Evolutionary conservation across 2,888 invertebrate genomes (phyloP).

Genomic region (Aspidiotus destructor): DNA sequence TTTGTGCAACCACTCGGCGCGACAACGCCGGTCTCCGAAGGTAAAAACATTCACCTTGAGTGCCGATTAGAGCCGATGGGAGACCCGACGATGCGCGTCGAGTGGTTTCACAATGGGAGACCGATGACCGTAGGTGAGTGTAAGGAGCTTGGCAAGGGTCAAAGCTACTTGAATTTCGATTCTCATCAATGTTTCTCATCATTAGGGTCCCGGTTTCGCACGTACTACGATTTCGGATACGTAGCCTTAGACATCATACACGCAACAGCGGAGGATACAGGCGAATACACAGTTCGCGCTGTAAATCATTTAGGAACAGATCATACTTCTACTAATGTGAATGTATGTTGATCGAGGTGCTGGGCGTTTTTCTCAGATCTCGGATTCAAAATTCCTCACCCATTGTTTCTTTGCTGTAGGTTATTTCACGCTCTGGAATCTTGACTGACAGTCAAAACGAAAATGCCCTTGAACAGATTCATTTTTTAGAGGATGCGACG

Average conservation of each 20-base stretch:
- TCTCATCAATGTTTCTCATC: not conserved
- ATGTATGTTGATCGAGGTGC: slow-evolving; percentile 44
- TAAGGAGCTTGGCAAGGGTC: not conserved
- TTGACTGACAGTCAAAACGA: slow-evolving; percentile 86
- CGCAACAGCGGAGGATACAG: slow-evolving; percentile 85
- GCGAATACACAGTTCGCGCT: slow-evolving; percentile 88
- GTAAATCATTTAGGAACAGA: slow-evolving; percentile 88
- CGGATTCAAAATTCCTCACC: not conserved
- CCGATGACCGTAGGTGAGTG: slow-evolving; percentile 66
- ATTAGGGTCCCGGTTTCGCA: slow-evolving; percentile 69
- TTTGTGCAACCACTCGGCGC: slow-evolving; percentile 83
- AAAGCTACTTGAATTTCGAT: not conserved
- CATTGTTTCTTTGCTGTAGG: slow-evolving; percentile 35
- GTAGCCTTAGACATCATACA: slow-evolving; percentile 92
- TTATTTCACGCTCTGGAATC: slow-evolving; percentile 69
- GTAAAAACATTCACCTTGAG: slow-evolving; percentile 82
- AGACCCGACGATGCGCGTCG: slow-evolving; percentile 88
- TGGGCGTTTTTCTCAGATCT: not conserved
- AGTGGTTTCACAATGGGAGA: slow-evolving; percentile 91
- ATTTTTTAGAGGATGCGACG: slow-evolving; percentile 72
- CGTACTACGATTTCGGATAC: slow-evolving; percentile 94
- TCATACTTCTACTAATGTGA: slow-evolving; percentile 80
- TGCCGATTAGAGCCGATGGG: slow-evolving; percentile 90
- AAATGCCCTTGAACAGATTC: slow-evolving; percentile 82
- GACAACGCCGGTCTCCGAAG: slow-evolving; percentile 74